Percentiles rank a stretch among this genome's conserved stretches.
Conservation (phyloP, 2,113 vertebrate species). For the Chloropsis hardwickii region DNA sequence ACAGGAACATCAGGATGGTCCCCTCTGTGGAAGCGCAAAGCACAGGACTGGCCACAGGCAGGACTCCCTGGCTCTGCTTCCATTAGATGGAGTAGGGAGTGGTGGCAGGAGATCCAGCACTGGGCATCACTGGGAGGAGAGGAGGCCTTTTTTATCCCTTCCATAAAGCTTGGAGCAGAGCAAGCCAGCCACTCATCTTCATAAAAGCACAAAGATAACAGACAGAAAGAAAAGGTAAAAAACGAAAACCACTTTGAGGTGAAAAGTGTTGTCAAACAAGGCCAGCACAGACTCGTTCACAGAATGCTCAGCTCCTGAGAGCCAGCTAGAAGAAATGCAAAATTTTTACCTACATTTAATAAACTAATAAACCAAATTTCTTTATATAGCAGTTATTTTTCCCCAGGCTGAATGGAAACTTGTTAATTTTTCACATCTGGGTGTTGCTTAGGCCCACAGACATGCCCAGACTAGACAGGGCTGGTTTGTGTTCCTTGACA, state of each 20-base stretch:
- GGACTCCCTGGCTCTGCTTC: rapidly evolving
- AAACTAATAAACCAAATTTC: neutral
- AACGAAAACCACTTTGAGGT: neutral
- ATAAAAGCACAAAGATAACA: neutral
- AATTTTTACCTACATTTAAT: neutral
- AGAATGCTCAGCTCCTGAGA: neutral
- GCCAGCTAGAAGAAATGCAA: neutral
- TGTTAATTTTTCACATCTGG: constrained; percentile 3
- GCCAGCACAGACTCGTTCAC: neutral
- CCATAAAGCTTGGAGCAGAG: neutral
- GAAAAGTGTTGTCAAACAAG: neutral
- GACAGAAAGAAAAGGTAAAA: neutral
- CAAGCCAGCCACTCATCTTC: neutral
- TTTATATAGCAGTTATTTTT: neutral
- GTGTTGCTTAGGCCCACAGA: neutral
- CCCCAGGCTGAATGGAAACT: neutral
- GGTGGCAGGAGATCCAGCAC: neutral
- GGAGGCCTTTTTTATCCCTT: neutral
- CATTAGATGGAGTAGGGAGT: rapidly evolving
- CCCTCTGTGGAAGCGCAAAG: neutral
- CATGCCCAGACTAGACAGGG: neutral
- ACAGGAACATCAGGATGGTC: neutral
- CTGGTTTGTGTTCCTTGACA: neutral
- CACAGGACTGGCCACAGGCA: neutral
- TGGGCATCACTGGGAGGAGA: neutral